These are phyloP conservation scores for Gymnothorax javanicus DNA, from an alignment of 2,797 vertebrate genomes.

Conservation along the genomic window DNA sequence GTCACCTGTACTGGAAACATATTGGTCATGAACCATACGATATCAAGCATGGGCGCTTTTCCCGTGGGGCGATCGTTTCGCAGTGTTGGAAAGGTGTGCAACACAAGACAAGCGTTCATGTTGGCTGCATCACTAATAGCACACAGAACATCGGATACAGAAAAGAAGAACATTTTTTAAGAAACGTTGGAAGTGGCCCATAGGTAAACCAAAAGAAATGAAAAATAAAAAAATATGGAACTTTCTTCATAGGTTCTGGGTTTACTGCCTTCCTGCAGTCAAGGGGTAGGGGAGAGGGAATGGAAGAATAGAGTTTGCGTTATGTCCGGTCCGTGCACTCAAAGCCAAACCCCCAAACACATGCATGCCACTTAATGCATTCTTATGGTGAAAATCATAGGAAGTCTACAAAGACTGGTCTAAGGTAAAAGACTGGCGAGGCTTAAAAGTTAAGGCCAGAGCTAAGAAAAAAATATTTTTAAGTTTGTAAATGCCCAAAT, in stretches of 20 bases:
- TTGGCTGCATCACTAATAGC: conserved; percentile 99
- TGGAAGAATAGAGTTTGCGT: conserved; percentile 21
- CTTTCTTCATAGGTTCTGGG: not conserved
- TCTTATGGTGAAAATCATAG: conserved; percentile 37
- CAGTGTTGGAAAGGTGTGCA: conserved; percentile 99
- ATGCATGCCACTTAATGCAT: conserved; percentile 40
- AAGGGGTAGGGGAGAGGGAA: conserved; percentile 5
- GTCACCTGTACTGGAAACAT: conserved; percentile 99
- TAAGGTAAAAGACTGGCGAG: not conserved
- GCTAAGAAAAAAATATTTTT: not conserved
- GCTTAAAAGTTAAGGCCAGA: too few relatives aligned
- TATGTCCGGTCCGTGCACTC: conserved; percentile 20
- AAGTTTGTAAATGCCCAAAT: too few relatives aligned
- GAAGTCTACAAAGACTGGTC: not conserved
- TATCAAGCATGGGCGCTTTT: conserved; percentile 98
- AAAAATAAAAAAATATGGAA: conserved; percentile 56
- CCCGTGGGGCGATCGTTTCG: conserved; percentile 90
- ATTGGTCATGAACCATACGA: conserved; percentile 99
- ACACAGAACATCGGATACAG: conserved; percentile 99
- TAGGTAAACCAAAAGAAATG: conserved; percentile 83
- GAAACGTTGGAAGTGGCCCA: conserved; percentile 82
- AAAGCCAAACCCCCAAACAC: conserved; percentile 28
- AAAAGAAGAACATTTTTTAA: conserved; percentile 99
- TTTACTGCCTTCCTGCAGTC: conserved; percentile 7
- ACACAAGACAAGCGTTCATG: conserved; percentile 99